phyloP scores from a whole-genome alignment of 2,888 invertebrate genomes.

The Orthonychiurus folsomi region DNA sequence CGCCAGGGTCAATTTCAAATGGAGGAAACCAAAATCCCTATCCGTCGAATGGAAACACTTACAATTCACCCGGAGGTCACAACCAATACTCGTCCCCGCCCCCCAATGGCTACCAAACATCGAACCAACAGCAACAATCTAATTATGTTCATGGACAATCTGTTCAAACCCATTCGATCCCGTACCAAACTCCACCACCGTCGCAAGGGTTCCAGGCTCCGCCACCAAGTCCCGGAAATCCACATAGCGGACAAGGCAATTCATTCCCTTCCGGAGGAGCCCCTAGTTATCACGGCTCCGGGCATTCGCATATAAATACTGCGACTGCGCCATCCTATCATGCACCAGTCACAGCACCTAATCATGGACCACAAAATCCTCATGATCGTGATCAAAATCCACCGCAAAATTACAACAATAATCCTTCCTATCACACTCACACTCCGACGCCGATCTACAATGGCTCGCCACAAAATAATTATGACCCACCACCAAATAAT shows the following conservation, averaged over 20 bases:
- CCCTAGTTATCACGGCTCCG: constrained; percentile 32
- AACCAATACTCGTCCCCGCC: background rate
- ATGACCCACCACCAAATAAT: background rate
- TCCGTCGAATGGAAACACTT: constrained; percentile 35
- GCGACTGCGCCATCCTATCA: background rate
- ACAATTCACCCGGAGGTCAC: constrained; percentile 32
- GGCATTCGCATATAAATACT: constrained; percentile 30
- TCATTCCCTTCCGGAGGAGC: constrained; percentile 12
- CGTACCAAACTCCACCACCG: constrained; percentile 11
- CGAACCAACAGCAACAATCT: constrained; percentile 14
- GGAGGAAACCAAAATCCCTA: constrained; percentile 27
- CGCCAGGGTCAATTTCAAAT: background rate
- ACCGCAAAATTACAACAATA: constrained; percentile 12
- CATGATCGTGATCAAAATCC: background rate
- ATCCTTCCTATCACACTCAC: background rate
- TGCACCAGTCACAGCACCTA: background rate
- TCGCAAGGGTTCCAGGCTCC: too few relatives aligned
- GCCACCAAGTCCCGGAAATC: constrained; percentile 18
- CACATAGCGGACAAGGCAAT: constrained; percentile 19
- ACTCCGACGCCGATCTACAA: background rate
- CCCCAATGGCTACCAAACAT: background rate
- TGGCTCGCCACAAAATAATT: constrained; percentile 8
- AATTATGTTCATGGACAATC: constrained; percentile 8
- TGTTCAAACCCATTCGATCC: constrained; percentile 19
- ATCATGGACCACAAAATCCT: background rate